These are phyloP conservation scores for Brachyptera putata DNA, from an alignment of 2,888 invertebrate species.

Conservation along the genomic window DNA sequence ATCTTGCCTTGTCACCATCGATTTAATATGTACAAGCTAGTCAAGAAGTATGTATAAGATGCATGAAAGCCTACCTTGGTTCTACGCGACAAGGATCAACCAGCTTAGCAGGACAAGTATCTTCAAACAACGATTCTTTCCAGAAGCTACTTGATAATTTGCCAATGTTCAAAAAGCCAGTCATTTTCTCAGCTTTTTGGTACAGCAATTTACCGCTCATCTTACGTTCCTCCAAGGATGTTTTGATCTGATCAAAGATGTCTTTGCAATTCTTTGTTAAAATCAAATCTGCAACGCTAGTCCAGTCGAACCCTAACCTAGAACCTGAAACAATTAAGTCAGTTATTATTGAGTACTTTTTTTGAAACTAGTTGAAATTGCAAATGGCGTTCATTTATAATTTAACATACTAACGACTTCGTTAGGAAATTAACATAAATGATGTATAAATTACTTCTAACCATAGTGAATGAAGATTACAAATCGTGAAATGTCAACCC, in stretches of 20 bases:
- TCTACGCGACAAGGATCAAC: slow-evolving; percentile 51
- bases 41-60: no score
- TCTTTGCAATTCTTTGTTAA: slow-evolving; percentile 50
- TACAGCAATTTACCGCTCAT: slow-evolving; percentile 49
- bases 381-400: slow-evolving; percentile 5
- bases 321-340: no score
- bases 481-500: no score
- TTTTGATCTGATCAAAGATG: slow-evolving; percentile 36
- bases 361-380: no score
- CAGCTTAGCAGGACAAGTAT: slow-evolving; percentile 48
- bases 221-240: slow-evolving; percentile 44
- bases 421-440: no score
- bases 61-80: slow-evolving; percentile 46
- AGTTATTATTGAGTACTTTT: no score
- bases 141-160: slow-evolving; percentile 48
- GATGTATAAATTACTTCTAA: no score
- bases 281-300: slow-evolving; percentile 51
- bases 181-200: slow-evolving; percentile 48
- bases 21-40: no score
- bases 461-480: no score
- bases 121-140: slow-evolving; percentile 49
- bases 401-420: not conserved
- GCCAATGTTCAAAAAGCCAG: slow-evolving; percentile 48
- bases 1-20: no score
- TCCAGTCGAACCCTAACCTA: slow-evolving; percentile 57